A percentile compares a stretch with the other conserved stretches of the same genome.
Evolutionary conservation across 2,888 invertebrate genomes (phyloP).

Genomic region (Epiblema foenella): DNA sequence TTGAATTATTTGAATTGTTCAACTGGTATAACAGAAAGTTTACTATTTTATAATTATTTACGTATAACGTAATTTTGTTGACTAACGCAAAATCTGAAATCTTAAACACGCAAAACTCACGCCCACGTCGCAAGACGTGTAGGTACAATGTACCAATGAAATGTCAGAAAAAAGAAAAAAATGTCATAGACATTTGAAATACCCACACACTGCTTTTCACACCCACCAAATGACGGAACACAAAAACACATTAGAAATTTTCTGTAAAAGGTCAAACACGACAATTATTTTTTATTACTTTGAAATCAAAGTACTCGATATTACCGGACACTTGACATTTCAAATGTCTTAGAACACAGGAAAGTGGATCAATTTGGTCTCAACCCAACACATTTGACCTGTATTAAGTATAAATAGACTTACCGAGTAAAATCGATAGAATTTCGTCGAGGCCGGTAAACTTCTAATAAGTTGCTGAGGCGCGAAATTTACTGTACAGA

Average conservation of each 20-base stretch:
- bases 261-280: conserved; percentile 3
- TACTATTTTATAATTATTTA: too few relatives aligned
- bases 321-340: background rate
- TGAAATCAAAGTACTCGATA: background rate
- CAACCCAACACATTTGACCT: conserved; percentile 14
- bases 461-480: conserved; percentile 43
- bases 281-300: background rate
- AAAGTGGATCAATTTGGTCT: conserved; percentile 6
- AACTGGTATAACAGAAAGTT: too few relatives aligned
- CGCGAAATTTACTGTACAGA: conserved; percentile 45
- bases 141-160: too few relatives aligned
- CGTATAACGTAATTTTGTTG: too few relatives aligned
- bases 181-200: background rate
- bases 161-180: background rate
- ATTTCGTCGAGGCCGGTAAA: conserved; percentile 58
- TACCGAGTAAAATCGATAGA: conserved; percentile 67
- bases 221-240: background rate
- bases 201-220: background rate
- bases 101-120: too few relatives aligned
- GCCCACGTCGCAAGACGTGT: too few relatives aligned
- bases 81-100: too few relatives aligned
- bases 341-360: background rate
- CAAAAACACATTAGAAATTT: background rate
- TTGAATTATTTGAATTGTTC: too few relatives aligned
- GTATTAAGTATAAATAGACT: conserved; percentile 49